Base-by-base conservation (phyloP, 2,113 vertebrate species). In the Stigmatopora nigra region DNA sequence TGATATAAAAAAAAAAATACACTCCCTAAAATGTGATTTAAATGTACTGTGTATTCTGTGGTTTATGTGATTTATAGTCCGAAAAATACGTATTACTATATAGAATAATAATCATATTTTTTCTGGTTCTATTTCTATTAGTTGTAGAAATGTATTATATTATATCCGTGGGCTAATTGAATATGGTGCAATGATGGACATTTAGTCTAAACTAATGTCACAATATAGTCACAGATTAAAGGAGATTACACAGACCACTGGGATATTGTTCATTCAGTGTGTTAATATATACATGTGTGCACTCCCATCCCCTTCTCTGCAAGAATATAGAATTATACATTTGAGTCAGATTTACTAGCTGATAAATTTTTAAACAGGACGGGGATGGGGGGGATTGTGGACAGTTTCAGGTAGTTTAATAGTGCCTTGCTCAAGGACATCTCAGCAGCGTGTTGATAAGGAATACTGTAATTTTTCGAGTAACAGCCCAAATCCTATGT, bases 151-250 rank as follows among this genome's bases (percentile, higher is more conserved):
- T 38, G n/a, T 41, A 55, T 31, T 25, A 71, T 49, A 46, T 46
- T 12, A 4, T 46, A 46, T 12, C 3, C 13, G 8, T 13, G 11
- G 45, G 45, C 17, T n/a, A 16, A 25, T 63, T 56, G 20, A 46
- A 53, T 45, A 70, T 25, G 4, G 53, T 56, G 44, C 22, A 80
- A 78, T 0, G 62, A 71, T 84, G 72, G 63, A 75, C 73, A 82
- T 80, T 73, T 52, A 82, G 80, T 81, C 76, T 80, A 67, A 81
- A 82, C 79, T 87, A 87, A 88, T 86, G 82, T 82, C 82, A 74
- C 69, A 71, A 70, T 75, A 51, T 53, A 84, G 70, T 65, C 80
- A 72, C 77, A 87, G 84, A 88, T 88, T 87, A 87, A 81, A 84
- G 47, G 78, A 75, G 84, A 87, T 88, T 86, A 87, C 69, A 82